Base-by-base conservation (phyloP, 2,113 vertebrate species). In the Egretta garzetta region DNA sequence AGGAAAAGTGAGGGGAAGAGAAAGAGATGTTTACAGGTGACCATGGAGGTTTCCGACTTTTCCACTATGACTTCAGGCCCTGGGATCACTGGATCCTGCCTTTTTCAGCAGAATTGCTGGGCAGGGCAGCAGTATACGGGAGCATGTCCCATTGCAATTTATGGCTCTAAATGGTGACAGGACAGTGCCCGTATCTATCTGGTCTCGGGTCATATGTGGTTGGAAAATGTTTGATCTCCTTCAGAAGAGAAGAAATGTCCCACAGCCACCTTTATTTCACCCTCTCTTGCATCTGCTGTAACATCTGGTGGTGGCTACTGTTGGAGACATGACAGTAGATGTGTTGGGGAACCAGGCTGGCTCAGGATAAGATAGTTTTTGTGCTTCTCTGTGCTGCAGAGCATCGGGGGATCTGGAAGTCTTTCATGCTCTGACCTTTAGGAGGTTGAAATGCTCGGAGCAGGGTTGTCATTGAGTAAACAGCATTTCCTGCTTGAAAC, bases 361-460 rank as follows among this genome's bases (percentile, higher is more conserved):
- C 66, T 76, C 56, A 45, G 49, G 60, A 74, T 71, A 43, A 94
- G 88, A 79, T 43, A 43, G 86, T 55, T 95, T 89, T 89, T 96
- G 62, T 91, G 49, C 55, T 97, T 90, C 86, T 88, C 60, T 82
- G 27, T 82, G 47, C 80, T 80, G 84, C 79, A 77, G 3, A 87
- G 45, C 14, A 75, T 24, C 93, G 75, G 80, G 82, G 58, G 66
- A 96, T 89, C 86, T 93, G 84, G 60, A 90, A 90, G 50, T 86
- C 96, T 97, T 93, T 96, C 86, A 85, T 35, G 3, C 12, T 80
- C 74, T 85, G 86, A 66, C 92, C 64, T 91, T 88, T 94, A 93
- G 68, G 91, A 82, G 92, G 32, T 30, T 85, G 88, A 95, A 93
- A 95, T 83, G 14, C 85, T 95, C 1, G 1, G 33, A 75, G 11